phyloP scores from a whole-genome alignment of 2,797 vertebrate genomes.

The Chelonia mydas region DNA sequence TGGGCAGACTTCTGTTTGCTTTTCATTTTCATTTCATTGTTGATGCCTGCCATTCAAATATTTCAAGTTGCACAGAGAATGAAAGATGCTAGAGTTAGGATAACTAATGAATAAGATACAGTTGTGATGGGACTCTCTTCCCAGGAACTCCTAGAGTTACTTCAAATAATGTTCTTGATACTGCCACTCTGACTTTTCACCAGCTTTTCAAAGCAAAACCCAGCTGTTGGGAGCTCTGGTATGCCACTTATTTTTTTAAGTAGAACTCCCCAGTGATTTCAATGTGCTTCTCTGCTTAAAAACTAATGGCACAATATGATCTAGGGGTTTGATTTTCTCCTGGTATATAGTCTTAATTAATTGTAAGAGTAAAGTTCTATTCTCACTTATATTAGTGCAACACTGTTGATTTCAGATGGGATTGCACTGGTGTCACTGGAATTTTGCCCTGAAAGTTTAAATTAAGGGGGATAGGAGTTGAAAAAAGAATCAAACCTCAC shows the following conservation, averaged over 20 bases:
- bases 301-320: background rate
- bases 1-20: background rate
- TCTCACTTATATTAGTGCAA: background rate
- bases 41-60: conserved; percentile 9
- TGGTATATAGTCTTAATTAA: background rate
- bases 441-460: background rate
- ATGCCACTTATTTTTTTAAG: background rate
- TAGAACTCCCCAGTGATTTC: background rate
- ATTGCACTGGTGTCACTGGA: background rate
- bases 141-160: background rate
- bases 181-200: background rate
- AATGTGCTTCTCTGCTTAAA: background rate
- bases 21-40: conserved; percentile 52
- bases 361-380: background rate
- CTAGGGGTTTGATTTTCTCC: background rate
- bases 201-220: background rate
- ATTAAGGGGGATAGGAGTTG: background rate
- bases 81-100: conserved; percentile 27
- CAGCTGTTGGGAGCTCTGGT: background rate
- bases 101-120: conserved; percentile 62
- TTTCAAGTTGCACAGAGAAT: conserved; percentile 29
- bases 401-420: background rate
- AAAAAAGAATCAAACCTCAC: background rate
- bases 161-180: background rate
- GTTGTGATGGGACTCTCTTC: background rate